Evolutionary conservation across 1,140 invertebrate genomes (phyloP).

Genomic region (Steinernema feltiae): DNA sequence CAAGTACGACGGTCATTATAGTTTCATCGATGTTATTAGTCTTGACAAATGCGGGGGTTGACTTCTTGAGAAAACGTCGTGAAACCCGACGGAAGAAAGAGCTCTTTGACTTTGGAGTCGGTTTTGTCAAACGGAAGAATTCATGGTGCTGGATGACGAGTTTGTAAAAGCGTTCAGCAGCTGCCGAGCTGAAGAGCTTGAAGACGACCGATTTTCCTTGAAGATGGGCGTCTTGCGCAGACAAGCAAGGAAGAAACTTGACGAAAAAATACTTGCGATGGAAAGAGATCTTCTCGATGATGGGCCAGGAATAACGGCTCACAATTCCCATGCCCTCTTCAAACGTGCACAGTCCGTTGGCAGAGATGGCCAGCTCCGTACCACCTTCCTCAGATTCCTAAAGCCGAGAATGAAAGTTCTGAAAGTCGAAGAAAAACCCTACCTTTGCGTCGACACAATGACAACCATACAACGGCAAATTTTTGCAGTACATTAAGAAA

Average conservation of each 20-base stretch:
- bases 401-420: too few species aligned
- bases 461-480: too few species aligned
- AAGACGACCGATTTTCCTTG: background rate
- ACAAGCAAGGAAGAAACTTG: background rate
- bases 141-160: background rate
- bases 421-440: too few species aligned
- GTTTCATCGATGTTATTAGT: too few species aligned
- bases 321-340: background rate
- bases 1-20: too few species aligned
- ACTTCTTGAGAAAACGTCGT: too few species aligned
- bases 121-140: background rate
- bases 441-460: too few species aligned
- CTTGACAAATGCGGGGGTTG: too few species aligned
- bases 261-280: background rate
- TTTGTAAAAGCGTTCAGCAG: background rate
- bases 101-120: too few species aligned
- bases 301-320: background rate
- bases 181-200: background rate
- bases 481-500: background rate
- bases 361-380: background rate
- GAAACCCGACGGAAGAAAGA: too few species aligned
- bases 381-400: background rate
- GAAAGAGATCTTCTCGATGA: background rate
- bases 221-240: background rate
- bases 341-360: background rate